A percentile compares a stretch with the other conserved stretches of the same genome.
These are phyloP conservation scores for Gavialis gangeticus DNA, from an alignment of 2,113 vertebrate genomes.

Conservation along the genomic window DNA sequence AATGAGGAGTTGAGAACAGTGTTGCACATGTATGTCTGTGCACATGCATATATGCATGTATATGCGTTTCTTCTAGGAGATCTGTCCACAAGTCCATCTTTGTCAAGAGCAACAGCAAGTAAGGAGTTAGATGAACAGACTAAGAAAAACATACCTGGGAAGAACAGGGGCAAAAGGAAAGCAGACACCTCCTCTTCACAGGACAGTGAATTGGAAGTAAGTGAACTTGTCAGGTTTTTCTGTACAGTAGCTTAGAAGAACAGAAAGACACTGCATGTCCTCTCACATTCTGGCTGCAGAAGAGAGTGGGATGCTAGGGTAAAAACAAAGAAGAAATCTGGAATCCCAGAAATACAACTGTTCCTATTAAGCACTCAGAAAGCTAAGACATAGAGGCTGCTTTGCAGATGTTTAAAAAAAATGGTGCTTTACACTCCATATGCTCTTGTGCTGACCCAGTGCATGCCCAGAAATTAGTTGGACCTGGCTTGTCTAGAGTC, in stretches of 20 bases:
- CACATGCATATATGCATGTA: too few relatives aligned
- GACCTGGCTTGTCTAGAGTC: too few relatives aligned
- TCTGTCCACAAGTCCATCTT: slow-evolving; percentile 73
- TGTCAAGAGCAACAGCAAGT: slow-evolving; percentile 80
- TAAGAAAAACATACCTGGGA: slow-evolving; percentile 89
- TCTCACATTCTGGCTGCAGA: not conserved
- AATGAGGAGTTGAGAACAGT: not conserved
- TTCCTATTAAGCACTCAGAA: not conserved
- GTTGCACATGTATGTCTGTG: not conserved
- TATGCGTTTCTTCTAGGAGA: slow-evolving; percentile 68
- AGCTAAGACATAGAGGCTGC: not conserved
- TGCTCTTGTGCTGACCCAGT: too few relatives aligned
- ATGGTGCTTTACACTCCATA: too few relatives aligned
- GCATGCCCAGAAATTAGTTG: too few relatives aligned
- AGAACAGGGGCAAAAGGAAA: slow-evolving; percentile 95
- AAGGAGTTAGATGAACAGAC: slow-evolving; percentile 90
- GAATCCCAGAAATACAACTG: not conserved
- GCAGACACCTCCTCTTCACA: slow-evolving; percentile 85
- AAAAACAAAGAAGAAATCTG: not conserved
- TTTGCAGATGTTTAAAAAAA: too few relatives aligned
- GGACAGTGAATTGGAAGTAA: slow-evolving; percentile 93
- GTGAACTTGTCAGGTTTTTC: not conserved
- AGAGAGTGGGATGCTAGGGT: not conserved
- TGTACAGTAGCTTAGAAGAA: not conserved
- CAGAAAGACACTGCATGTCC: not conserved